These are phyloP conservation scores for Plotosus lineatus DNA, from an alignment of 2,113 vertebrate species.

Conservation along the genomic window DNA sequence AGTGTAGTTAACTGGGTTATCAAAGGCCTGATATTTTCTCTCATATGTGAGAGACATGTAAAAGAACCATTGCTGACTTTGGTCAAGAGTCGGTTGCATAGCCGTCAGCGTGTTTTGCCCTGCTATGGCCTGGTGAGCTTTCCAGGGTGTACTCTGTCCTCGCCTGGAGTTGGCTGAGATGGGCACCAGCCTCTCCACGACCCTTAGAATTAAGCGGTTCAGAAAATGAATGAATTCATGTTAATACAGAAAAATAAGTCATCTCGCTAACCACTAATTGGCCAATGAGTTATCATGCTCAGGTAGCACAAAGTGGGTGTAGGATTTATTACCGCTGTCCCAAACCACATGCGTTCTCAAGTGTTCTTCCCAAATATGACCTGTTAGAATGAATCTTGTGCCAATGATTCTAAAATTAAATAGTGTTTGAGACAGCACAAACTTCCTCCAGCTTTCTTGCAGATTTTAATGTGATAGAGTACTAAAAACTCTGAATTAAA, in stretches of 20 bases:
- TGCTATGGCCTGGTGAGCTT: too few species aligned
- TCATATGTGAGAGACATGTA: too few species aligned
- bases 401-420: not conserved
- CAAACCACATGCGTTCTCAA: conserved; percentile 2
- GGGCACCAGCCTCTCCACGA: too few species aligned
- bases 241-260: not conserved
- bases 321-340: not conserved
- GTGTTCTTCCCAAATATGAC: not conserved
- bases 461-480: not conserved
- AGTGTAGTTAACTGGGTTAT: too few species aligned
- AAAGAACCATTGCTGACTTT: too few species aligned
- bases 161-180: too few species aligned
- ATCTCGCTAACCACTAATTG: conserved; percentile 10
- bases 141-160: too few species aligned
- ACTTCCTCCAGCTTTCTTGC: not conserved
- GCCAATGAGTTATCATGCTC: not conserved
- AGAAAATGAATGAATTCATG: too few species aligned
- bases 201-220: too few species aligned
- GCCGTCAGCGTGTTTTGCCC: too few species aligned
- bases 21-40: too few species aligned
- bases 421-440: not conserved
- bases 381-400: not conserved
- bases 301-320: not conserved
- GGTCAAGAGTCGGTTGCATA: too few species aligned
- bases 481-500: not conserved